A percentile compares a stretch with the other conserved stretches of the same genome.
phyloP scores from a whole-genome alignment of 2,797 vertebrate species.

The Philypnodon macrostomus region DNA sequence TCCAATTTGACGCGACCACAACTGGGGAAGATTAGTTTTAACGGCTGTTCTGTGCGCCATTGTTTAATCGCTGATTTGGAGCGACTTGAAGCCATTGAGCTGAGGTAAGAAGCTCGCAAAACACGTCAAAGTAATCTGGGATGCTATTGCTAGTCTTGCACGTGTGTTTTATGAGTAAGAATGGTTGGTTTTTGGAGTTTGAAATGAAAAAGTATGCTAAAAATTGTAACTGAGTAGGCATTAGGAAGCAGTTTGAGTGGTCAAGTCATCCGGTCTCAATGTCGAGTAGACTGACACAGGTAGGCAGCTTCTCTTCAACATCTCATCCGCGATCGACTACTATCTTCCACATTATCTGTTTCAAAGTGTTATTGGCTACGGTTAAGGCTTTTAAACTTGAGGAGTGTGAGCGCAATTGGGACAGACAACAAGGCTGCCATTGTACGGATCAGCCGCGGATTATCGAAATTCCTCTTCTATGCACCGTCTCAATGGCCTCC shows the following conservation, averaged over 20 bases:
- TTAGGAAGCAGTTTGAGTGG: slow-evolving; percentile 25
- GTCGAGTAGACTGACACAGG: slow-evolving; percentile 1
- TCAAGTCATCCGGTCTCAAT: slow-evolving; percentile 11
- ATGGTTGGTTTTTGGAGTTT: slow-evolving; percentile 25
- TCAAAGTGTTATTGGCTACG: slow-evolving; percentile 12
- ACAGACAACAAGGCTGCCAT: slow-evolving; percentile 83
- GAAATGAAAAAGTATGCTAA: slow-evolving; percentile 43
- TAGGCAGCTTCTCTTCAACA: background rate
- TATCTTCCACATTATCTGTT: slow-evolving; percentile 12
- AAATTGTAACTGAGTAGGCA: slow-evolving; percentile 5
- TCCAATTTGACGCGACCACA: slow-evolving; percentile 1
- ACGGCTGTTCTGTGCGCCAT: slow-evolving; percentile 1
- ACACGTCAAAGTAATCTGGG: background rate
- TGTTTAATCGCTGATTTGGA: slow-evolving; percentile 35
- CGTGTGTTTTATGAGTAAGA: background rate
- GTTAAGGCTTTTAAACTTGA: slow-evolving; percentile 63
- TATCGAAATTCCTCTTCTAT: slow-evolving; percentile 81
- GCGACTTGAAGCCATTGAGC: slow-evolving; percentile 46
- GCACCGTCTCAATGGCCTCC: slow-evolving; percentile 72
- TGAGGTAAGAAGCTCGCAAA: slow-evolving; percentile 52
- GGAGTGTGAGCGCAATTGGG: slow-evolving; percentile 70
- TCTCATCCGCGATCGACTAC: background rate
- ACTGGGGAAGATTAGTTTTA: background rate
- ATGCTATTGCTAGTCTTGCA: slow-evolving; percentile 1
- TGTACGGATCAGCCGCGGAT: slow-evolving; percentile 82